A percentile compares a stretch with the other conserved stretches of the same genome.
phyloP scores from a whole-genome alignment of 2,113 vertebrate genomes.

The Cephalophus harveyi region DNA sequence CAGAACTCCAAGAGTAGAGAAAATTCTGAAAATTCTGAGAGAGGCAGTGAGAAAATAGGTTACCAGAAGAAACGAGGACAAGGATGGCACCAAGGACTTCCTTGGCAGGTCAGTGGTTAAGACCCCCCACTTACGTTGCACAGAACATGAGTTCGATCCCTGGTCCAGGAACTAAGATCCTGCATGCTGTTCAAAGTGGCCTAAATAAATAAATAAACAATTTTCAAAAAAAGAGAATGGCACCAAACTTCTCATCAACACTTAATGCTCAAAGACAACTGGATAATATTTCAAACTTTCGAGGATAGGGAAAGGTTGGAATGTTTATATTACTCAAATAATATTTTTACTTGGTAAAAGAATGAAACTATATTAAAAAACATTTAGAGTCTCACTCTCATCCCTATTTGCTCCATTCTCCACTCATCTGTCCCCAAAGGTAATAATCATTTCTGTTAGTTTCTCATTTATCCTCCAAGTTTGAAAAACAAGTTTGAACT shows the following conservation, averaged over 20 bases:
- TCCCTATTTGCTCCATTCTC: not conserved
- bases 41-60: not conserved
- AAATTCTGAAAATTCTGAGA: not conserved
- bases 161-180: not conserved
- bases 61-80: not conserved
- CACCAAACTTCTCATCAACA: not conserved
- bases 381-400: not conserved
- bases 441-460: not conserved
- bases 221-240: not conserved
- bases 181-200: not conserved
- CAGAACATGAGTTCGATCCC: accelerated
- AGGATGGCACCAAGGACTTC: not conserved
- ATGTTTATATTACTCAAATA: not conserved
- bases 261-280: not conserved
- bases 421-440: not conserved
- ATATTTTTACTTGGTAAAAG: not conserved
- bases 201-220: not conserved
- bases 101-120: not conserved
- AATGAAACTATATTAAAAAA: not conserved
- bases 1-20: not conserved
- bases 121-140: not conserved
- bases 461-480: not conserved
- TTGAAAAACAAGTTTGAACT: not conserved
- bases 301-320: not conserved
- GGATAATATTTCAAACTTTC: not conserved